Percentiles rank a stretch among this genome's conserved stretches.
Evolutionary conservation across 2,797 vertebrate species (phyloP).

Genomic region (Chiloscyllium punctatum): DNA sequence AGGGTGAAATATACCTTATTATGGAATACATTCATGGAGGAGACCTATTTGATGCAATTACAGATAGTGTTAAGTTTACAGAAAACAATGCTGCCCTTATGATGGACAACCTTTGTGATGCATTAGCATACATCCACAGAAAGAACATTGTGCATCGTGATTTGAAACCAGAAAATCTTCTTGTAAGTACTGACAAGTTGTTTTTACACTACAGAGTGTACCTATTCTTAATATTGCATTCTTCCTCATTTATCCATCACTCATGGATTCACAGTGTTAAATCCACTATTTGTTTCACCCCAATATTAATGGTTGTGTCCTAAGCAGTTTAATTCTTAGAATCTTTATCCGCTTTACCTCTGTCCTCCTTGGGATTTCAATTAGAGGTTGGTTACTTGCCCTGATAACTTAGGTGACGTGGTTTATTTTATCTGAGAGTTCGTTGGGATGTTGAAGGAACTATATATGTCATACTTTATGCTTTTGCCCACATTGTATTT

Average conservation of each 20-base stretch:
- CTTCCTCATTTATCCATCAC: not conserved
- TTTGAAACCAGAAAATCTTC: slow-evolving; percentile 91
- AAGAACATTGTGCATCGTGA: slow-evolving; percentile 90
- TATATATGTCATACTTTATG: not conserved
- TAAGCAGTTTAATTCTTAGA: not conserved
- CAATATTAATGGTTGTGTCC: not conserved
- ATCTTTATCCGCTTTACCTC: not conserved
- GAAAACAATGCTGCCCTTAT: slow-evolving; percentile 75
- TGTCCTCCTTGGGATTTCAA: not conserved
- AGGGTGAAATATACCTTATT: slow-evolving; percentile 78
- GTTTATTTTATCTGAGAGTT: not conserved
- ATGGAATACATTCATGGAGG: slow-evolving; percentile 87
- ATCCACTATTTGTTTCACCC: not conserved
- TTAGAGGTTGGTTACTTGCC: not conserved
- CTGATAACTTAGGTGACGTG: not conserved
- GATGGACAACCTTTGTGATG: slow-evolving; percentile 80
- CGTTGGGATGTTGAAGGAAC: not conserved
- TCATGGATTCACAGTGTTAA: not conserved
- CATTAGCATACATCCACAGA: slow-evolving; percentile 81
- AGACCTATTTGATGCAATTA: slow-evolving; percentile 91
- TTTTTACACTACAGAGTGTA: not conserved
- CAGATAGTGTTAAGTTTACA: slow-evolving; percentile 74
- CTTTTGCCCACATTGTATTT: not conserved
- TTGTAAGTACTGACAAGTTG: slow-evolving; percentile 64
- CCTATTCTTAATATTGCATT: not conserved